Base-by-base conservation (phyloP, 2,888 invertebrate genomes). In the Cantharis rustica region DNA sequence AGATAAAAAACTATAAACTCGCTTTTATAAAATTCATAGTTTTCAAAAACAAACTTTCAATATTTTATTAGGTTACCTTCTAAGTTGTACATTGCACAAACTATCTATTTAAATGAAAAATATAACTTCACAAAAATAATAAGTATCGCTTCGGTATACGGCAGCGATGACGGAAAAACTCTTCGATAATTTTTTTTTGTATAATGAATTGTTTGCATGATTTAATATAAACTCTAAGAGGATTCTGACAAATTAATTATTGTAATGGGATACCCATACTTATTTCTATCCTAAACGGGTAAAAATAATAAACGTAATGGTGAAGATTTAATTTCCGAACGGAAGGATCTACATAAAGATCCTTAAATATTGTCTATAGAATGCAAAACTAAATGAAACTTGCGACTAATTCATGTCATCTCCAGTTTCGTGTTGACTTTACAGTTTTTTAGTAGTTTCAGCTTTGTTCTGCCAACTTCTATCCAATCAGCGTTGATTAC, bases 401-500 rank as follows among this genome's bases (percentile, higher is more conserved):
- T 63, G 16, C 16, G 63, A 63, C 13, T 63, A 17, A 17, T 63
- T 17, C 63, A 16, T 16, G 16, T 16, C 17, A 63, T 9, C 20
- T 17, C 13, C 20, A 66, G 23, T 66, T 66, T 20, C 16, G n/a
- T 66, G 64, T 20, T n/a, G n/a, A 66, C n/a, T 23, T 66, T 20
- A 66, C 64, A 20, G 16, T 66, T 66, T 66, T 66, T 66, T n/a
- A 20, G 64, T 66, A 20, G 23, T n/a, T 66, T 16, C 13, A 66
- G 64, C 64, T 66, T 17, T 66, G 31, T 61, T 61, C 64, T 61
- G 20, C 69, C 75, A 66, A 27, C 27, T 69, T 75, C 75, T 75
- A 75, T 73, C 78, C 78, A 75, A 78, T 78, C 75, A 78, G 73
- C 75, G 72, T 73, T 78, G 75, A 78, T 78, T 78, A 71, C 75